Evolutionary conservation across 1,140 invertebrate genomes (phyloP).

Genomic region (Cherax destructor): DNA sequence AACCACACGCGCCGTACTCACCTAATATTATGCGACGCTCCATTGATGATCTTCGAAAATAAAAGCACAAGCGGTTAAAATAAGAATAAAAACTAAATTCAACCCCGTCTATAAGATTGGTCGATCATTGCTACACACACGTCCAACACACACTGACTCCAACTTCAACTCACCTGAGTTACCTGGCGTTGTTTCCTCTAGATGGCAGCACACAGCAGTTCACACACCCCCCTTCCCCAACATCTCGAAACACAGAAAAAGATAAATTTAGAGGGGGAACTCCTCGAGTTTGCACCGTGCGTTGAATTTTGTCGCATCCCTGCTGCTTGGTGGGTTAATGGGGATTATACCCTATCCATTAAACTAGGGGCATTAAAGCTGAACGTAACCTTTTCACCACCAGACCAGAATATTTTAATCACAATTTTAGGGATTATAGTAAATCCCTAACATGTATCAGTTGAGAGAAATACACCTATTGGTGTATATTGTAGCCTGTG

Average conservation of each 20-base stretch:
- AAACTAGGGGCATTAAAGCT: too few relatives aligned
- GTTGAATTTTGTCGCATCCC: neutral
- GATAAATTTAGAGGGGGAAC: neutral
- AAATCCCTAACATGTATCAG: too few relatives aligned
- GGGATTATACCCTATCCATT: too few relatives aligned
- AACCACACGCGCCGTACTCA: neutral
- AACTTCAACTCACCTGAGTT: neutral
- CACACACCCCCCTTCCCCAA: neutral
- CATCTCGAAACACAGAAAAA: neutral
- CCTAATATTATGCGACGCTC: conserved; percentile 6
- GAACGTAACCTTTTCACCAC: too few relatives aligned
- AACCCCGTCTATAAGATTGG: neutral
- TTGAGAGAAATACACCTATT: too few relatives aligned
- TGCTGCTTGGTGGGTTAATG: neutral
- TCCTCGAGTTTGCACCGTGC: neutral
- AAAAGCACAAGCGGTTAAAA: neutral
- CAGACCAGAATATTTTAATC: too few relatives aligned
- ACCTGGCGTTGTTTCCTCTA: conserved; percentile 2
- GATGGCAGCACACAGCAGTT: neutral
- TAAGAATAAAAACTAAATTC: neutral
- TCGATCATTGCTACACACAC: neutral
- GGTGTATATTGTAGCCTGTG: too few relatives aligned
- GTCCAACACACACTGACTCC: conserved; percentile 4
- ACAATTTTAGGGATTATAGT: too few relatives aligned
- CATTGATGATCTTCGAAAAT: conserved; percentile 3